Percentiles rank a stretch among this genome's conserved stretches.
Conservation (phyloP, 2,888 invertebrate genomes). For the Mimas tiliae region DNA sequence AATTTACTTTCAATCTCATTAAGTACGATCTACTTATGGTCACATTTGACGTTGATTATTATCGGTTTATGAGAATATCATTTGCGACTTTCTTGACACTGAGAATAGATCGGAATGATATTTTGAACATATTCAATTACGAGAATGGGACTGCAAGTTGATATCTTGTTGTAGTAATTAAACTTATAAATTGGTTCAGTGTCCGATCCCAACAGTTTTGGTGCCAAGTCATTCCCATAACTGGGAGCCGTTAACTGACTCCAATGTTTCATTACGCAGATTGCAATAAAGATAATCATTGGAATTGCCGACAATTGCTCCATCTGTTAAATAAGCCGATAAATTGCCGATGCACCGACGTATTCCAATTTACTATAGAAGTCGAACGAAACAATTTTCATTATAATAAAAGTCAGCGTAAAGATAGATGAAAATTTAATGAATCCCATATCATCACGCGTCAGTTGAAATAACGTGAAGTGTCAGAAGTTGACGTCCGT, state of each 20-base stretch:
- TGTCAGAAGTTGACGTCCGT: background rate
- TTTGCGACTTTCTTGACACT: too few species aligned
- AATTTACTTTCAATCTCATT: too few species aligned
- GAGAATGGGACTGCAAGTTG: too few species aligned
- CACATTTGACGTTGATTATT: too few species aligned
- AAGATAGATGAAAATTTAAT: background rate
- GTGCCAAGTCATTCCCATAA: constrained; percentile 11
- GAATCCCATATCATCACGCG: background rate
- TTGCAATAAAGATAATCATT: constrained; percentile 14
- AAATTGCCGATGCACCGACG: background rate
- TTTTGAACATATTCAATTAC: too few species aligned
- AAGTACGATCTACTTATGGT: too few species aligned
- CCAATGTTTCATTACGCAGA: constrained; percentile 2
- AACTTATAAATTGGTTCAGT: background rate
- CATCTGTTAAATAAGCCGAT: background rate
- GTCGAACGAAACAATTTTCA: background rate
- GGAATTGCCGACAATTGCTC: constrained; percentile 6
- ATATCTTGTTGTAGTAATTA: constrained; percentile 1
- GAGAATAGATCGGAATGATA: too few species aligned
- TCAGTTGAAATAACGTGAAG: background rate
- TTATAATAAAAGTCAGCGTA: background rate
- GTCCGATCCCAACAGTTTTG: background rate
- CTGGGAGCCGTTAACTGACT: constrained; percentile 8
- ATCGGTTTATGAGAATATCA: too few species aligned
- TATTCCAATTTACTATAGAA: background rate